phyloP scores from a whole-genome alignment of 2,888 invertebrate genomes.

The Slavum lentiscoides region DNA sequence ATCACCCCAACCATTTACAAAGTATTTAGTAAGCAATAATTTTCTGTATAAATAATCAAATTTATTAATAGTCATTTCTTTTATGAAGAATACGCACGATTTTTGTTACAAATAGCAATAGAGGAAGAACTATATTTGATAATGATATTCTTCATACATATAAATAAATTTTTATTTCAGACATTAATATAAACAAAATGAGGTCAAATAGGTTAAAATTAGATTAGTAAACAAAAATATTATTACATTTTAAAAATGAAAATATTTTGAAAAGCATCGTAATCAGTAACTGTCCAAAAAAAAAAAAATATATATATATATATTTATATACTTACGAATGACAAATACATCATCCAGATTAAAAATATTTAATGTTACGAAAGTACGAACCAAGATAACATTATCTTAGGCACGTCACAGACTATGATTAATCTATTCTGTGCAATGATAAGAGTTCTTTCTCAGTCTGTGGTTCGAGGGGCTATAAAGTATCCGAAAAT shows the following conservation, averaged over 20 bases:
- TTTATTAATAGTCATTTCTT: conserved; percentile 60
- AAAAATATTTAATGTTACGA: neutral
- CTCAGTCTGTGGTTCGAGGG: too few species aligned
- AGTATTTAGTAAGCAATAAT: conserved; percentile 85
- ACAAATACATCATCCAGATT: neutral
- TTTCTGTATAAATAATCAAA: conserved; percentile 83
- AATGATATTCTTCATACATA: neutral
- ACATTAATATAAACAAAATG: conserved; percentile 17
- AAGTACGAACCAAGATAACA: too few species aligned
- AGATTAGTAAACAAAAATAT: conserved; percentile 31
- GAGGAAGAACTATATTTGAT: neutral
- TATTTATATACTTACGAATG: neutral
- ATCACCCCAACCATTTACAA: conserved; percentile 95
- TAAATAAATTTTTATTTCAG: neutral
- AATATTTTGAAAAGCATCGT: neutral
- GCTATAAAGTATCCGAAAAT: too few species aligned
- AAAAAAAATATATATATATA: too few species aligned
- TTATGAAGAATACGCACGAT: neutral
- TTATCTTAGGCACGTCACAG: too few species aligned
- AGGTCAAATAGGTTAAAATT: conserved; percentile 38
- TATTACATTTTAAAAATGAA: neutral
- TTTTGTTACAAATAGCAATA: neutral
- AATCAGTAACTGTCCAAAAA: neutral
- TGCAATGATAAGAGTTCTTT: too few species aligned
- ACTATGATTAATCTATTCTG: too few species aligned